These are phyloP conservation scores for Glaucidium brasilianum DNA, from an alignment of 2,113 vertebrate genomes.

Conservation along the genomic window DNA sequence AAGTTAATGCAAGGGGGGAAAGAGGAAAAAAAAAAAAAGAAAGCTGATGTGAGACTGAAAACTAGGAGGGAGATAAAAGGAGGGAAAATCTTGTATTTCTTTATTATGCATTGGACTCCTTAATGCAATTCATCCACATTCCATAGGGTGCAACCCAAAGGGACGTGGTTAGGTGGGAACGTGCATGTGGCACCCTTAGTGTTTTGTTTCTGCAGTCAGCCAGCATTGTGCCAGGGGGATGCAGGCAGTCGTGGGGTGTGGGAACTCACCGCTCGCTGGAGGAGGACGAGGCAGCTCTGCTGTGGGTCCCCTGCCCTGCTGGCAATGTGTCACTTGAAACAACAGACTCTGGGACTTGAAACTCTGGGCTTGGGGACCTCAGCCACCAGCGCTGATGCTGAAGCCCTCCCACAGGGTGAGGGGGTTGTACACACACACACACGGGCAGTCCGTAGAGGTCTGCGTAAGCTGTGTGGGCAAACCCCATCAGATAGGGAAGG, in stretches of 20 bases:
- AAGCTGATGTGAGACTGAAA: not conserved
- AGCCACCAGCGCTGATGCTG: not conserved
- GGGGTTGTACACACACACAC: not conserved
- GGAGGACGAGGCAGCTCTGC: not conserved
- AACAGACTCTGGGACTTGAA: too few relatives aligned
- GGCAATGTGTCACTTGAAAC: not conserved
- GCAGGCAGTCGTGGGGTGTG: not conserved
- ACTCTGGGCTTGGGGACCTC: not conserved
- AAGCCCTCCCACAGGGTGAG: not conserved
- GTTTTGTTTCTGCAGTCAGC: not conserved
- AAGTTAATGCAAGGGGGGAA: not conserved
- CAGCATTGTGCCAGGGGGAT: not conserved
- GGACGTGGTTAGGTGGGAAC: fast-evolving
- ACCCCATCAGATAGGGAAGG: not conserved
- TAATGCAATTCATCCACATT: not conserved
- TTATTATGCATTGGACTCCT: not conserved
- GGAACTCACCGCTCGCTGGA: not conserved
- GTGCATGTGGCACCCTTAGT: fast-evolving
- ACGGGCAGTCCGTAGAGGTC: not conserved
- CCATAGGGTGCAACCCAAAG: not conserved
- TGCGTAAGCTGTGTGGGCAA: not conserved
- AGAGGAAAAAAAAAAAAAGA: not conserved
- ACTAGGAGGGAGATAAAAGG: not conserved
- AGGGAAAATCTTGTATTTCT: not conserved
- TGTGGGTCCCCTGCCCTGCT: not conserved